Percentiles rank a stretch among this genome's conserved stretches.
phyloP scores from a whole-genome alignment of 2,797 vertebrate species.

The Lemur catta region DNA sequence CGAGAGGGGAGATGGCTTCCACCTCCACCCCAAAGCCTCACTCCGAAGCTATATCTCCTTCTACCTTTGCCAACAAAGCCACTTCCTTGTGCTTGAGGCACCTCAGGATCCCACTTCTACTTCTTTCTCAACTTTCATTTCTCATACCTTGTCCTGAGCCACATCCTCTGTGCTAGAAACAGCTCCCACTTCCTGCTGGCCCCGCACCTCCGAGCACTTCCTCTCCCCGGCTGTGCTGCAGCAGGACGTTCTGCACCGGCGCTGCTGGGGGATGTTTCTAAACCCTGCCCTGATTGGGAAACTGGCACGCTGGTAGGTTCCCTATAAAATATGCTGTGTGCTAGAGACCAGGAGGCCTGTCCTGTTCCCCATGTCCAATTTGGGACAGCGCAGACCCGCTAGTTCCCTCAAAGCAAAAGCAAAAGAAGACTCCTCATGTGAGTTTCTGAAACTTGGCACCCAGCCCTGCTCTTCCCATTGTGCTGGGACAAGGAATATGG shows the following conservation, averaged over 20 bases:
- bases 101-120: slow-evolving; percentile 44
- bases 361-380: not conserved
- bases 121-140: slow-evolving; percentile 72
- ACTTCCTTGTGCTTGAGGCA: slow-evolving; percentile 65
- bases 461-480: not conserved
- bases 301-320: not conserved
- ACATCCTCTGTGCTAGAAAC: slow-evolving; percentile 63
- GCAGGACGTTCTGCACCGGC: not conserved
- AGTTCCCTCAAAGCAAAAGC: not conserved
- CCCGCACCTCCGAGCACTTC: slow-evolving; percentile 2
- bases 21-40: not conserved
- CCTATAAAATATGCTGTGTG: not conserved
- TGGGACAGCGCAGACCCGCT: not conserved
- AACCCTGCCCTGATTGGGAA: not conserved
- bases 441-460: not conserved
- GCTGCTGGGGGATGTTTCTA: not conserved
- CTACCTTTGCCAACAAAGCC: slow-evolving; percentile 68
- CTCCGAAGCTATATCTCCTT: not conserved
- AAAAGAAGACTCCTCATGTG: not conserved
- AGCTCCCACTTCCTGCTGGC: slow-evolving; percentile 65
- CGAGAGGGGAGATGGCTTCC: not conserved
- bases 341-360: not conserved
- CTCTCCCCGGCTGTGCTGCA: not conserved
- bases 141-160: slow-evolving; percentile 66
- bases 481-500: not conserved